Base-by-base conservation (phyloP, 2,113 vertebrate species). In the Nerophis ophidion region DNA sequence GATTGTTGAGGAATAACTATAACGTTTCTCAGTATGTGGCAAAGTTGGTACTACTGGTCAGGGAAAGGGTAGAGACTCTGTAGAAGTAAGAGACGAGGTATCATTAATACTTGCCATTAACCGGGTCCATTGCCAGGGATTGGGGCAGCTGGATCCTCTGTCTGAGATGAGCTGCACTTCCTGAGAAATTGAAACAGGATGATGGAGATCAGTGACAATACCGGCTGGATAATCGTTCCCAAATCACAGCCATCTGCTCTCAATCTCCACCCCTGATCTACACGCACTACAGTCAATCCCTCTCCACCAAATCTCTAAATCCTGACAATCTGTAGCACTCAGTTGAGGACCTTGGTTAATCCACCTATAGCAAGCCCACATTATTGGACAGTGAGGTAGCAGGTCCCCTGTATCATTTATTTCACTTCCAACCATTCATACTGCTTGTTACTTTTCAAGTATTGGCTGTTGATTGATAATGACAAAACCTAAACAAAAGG, bases 231-330 rank as follows among this genome's bases (percentile, higher is more conserved):
- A 88, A 89, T 79, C 81, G 60, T 79, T 7, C 65, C 82, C 83
- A 87, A 89, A 92, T 88, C 68, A 61, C 84, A 53, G 80, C 90
- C 91, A 92, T 92, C 92, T 92, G 91, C 88, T 82, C 79, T 90
- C 91, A 88, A 90, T 89, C 86, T 85, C 88, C 71, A 17, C 54
- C 7, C 40, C 81, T 79, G 70, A 91, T 86, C 87, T 83, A 80
- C 71, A 65, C 66, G 84, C 3, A 4, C 80, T 75, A 76, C 81
- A 70, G 70, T 86, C 86, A 89, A 89, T 90, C 88, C 65, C 5
- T 85, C 85, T 65, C 48, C 42, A 66, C 71, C 89, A 92, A 88
- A 92, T 91, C 89, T 82, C 47, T 85, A 92, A 93, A 93, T 92
- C 89, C 86, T 59, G 4, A 67, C 51, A 83, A 88, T 87, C 83